Evolutionary conservation across 2,113 vertebrate species (phyloP).

Genomic region (Gymnobelideus leadbeateri): DNA sequence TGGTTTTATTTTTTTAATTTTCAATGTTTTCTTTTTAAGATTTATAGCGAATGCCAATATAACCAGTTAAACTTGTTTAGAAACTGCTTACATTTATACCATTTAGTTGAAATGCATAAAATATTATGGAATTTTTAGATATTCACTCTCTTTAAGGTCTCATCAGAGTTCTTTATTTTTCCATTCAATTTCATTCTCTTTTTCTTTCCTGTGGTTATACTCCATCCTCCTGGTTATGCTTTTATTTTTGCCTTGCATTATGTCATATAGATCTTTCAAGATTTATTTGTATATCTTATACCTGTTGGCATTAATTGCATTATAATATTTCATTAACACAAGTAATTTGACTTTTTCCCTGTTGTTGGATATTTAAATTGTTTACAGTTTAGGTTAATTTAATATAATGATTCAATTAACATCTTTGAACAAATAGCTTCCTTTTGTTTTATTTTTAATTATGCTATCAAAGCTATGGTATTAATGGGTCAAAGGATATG

Average conservation of each 20-base stretch:
- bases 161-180: neutral
- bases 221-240: neutral
- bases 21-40: neutral
- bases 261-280: neutral
- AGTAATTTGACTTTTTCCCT: neutral
- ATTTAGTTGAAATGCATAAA: neutral
- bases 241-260: neutral
- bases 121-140: neutral
- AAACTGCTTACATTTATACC: neutral
- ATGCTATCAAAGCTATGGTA: neutral
- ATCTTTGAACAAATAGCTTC: neutral
- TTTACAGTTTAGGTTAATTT: neutral
- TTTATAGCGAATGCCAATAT: neutral
- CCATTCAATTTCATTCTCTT: neutral
- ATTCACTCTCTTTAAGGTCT: neutral
- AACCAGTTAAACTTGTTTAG: neutral
- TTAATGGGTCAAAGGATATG: no score
- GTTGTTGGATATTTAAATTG: neutral
- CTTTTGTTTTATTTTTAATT: neutral
- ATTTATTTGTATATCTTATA: neutral
- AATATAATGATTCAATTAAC: neutral
- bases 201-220: neutral
- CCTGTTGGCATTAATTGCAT: neutral
- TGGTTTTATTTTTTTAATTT: neutral
- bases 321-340: neutral